Conservation (phyloP, 2,797 vertebrate genomes). For the Parauchenoglanis punctatus region DNA sequence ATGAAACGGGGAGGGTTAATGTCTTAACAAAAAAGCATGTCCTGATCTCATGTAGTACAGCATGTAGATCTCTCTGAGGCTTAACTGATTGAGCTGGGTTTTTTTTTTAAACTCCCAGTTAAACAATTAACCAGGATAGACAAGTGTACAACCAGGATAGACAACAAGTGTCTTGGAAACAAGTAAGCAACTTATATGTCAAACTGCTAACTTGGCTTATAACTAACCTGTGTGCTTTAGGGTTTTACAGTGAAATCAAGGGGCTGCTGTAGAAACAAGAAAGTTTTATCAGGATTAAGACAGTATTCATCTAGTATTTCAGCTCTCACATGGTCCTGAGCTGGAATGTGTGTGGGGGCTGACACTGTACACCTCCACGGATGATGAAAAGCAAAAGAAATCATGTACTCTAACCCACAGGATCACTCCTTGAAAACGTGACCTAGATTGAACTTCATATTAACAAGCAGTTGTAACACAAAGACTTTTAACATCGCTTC, state of each 20-base stretch:
- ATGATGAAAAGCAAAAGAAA: background rate
- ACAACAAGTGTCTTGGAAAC: slow-evolving; percentile 58
- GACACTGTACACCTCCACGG: slow-evolving; percentile 46
- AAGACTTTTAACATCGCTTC: slow-evolving; percentile 41
- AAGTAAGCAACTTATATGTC: slow-evolving; percentile 66
- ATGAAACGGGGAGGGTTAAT: slow-evolving; percentile 22
- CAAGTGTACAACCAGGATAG: slow-evolving; percentile 46
- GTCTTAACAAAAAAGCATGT: slow-evolving; percentile 9
- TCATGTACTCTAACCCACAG: slow-evolving; percentile 52
- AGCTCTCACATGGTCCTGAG: slow-evolving; percentile 58
- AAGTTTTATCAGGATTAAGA: background rate
- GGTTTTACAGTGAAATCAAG: slow-evolving; percentile 7
- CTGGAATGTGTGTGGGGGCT: slow-evolving; percentile 71
- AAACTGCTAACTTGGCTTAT: slow-evolving; percentile 26
- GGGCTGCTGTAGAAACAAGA: background rate
- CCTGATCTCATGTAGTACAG: slow-evolving; percentile 32
- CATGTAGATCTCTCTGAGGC: slow-evolving; percentile 48
- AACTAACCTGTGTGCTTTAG: background rate
- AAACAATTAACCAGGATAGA: slow-evolving; percentile 65
- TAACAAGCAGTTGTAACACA: slow-evolving; percentile 45
- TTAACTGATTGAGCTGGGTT: slow-evolving; percentile 20
- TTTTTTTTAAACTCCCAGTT: slow-evolving; percentile 54
- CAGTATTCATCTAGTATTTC: slow-evolving; percentile 16
- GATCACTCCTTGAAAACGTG: slow-evolving; percentile 29
- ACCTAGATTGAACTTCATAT: slow-evolving; percentile 27